phyloP scores from a whole-genome alignment of 2,888 invertebrate genomes.

The Mantis religiosa region DNA sequence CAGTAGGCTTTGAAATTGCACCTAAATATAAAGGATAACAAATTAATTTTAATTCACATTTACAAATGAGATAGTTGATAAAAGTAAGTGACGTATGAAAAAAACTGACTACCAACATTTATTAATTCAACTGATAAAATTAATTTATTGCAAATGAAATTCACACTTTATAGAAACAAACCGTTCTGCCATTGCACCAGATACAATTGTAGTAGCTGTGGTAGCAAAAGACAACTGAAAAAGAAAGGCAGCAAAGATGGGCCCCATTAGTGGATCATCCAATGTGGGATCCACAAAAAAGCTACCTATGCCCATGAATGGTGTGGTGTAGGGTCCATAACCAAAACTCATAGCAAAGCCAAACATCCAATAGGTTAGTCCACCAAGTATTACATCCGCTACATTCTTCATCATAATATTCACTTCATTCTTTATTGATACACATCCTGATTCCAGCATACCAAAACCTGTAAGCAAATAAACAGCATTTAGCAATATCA shows the following conservation, averaged over 20 bases:
- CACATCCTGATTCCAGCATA: constrained; percentile 89
- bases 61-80: no score
- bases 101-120: no score
- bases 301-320: constrained; percentile 64
- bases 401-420: constrained; percentile 98
- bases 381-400: constrained; percentile 88
- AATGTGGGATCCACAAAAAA: constrained; percentile 74
- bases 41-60: not conserved
- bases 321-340: constrained; percentile 55
- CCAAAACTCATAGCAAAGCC: constrained; percentile 92
- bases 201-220: constrained; percentile 86
- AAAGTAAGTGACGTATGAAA: no score
- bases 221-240: constrained; percentile 90
- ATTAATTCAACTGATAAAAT: no score
- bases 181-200: constrained; percentile 93
- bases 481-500: not conserved
- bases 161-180: constrained; percentile 38
- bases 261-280: constrained; percentile 74
- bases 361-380: constrained; percentile 90
- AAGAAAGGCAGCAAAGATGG: constrained; percentile 80
- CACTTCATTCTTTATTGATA: constrained; percentile 89
- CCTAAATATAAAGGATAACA: constrained; percentile 45
- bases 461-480: constrained; percentile 70
- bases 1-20: constrained; percentile 91
- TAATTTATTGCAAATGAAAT: not conserved